These are phyloP conservation scores for Leptinotarsa juncta DNA, from an alignment of 2,888 invertebrate genomes.

Conservation along the genomic window DNA sequence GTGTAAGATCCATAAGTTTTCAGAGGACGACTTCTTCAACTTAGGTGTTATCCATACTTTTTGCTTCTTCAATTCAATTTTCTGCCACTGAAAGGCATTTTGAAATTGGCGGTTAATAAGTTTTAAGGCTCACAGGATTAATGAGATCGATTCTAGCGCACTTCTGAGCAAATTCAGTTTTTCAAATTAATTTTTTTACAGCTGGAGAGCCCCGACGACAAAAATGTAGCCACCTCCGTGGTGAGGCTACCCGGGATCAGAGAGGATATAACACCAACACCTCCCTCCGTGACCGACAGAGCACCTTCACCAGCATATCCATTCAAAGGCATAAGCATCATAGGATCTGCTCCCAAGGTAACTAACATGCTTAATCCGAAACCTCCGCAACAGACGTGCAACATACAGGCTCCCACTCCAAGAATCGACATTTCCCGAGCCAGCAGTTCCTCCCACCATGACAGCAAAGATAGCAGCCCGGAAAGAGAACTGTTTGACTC, in stretches of 20 bases:
- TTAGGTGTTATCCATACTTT: no score
- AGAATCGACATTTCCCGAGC: slow-evolving; percentile 91
- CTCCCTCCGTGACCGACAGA: slow-evolving; percentile 39
- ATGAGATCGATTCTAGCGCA: no score
- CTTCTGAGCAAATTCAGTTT: no score
- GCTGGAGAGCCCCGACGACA: slow-evolving; percentile 72
- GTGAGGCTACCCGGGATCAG: slow-evolving; percentile 70
- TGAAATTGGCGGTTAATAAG: no score
- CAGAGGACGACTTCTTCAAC: no score
- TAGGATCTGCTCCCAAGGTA: slow-evolving; percentile 46
- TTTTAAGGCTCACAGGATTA: no score
- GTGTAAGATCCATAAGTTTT: no score
- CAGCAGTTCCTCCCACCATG: slow-evolving; percentile 89
- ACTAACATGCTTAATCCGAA: slow-evolving; percentile 43
- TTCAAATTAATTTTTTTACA: slow-evolving; percentile 55
- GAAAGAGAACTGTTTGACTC: slow-evolving; percentile 77
- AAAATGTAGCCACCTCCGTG: slow-evolving; percentile 65
- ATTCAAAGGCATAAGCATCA: slow-evolving; percentile 59
- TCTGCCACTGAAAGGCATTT: no score
- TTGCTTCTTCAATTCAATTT: no score
- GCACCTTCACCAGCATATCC: slow-evolving; percentile 40
- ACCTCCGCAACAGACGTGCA: slow-evolving; percentile 50
- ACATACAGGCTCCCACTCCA: slow-evolving; percentile 77
- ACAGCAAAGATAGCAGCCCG: slow-evolving; percentile 86
- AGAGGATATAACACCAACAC: slow-evolving; percentile 65